These are phyloP conservation scores for Rhynchonycteris naso DNA, from an alignment of 2,797 vertebrate species.

Conservation along the genomic window DNA sequence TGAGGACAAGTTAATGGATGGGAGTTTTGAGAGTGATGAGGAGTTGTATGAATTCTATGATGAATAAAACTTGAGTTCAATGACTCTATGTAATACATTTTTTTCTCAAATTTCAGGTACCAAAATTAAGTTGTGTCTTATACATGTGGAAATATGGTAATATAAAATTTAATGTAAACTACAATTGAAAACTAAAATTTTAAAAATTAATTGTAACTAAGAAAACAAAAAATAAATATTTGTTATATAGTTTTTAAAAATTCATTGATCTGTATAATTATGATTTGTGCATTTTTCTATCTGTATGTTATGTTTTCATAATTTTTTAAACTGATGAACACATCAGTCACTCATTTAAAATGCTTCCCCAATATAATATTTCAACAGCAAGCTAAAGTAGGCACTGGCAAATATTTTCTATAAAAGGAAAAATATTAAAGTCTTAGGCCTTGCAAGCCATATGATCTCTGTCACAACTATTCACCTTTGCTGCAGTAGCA, in stretches of 20 bases:
- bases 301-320: neutral
- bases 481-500: neutral
- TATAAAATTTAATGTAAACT: neutral
- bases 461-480: neutral
- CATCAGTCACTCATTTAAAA: conserved; percentile 27
- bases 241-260: neutral
- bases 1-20: too few species aligned
- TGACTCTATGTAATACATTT: too few species aligned
- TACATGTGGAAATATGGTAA: too few species aligned
- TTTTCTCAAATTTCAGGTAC: too few species aligned
- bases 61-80: too few species aligned
- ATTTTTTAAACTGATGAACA: neutral
- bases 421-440: neutral
- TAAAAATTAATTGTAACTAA: neutral
- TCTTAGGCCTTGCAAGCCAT: neutral
- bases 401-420: neutral
- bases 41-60: too few species aligned
- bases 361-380: neutral
- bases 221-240: neutral
- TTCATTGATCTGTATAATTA: neutral
- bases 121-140: too few species aligned
- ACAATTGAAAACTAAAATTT: neutral
- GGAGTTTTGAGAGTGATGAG: too few species aligned
- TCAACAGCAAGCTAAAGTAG: conserved; percentile 27
- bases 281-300: neutral